A percentile compares a stretch with the other conserved stretches of the same genome.
Evolutionary conservation across 92 coral and sea anemone genomes (phyloP).

Genomic region (Epizoanthus ramosus): DNA sequence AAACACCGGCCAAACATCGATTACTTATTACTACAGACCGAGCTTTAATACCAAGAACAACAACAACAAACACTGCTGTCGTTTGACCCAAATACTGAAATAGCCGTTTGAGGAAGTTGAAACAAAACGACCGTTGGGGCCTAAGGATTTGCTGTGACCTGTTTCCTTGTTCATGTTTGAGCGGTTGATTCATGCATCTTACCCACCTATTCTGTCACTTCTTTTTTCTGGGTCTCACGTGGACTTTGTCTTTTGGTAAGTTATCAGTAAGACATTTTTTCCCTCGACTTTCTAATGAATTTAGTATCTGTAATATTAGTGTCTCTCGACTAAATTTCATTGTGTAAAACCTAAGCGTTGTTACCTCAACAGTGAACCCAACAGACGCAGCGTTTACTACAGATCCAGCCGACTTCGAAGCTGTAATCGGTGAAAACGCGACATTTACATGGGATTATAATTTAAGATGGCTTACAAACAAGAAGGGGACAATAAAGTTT

Average conservation of each 20-base stretch:
- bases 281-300: not conserved
- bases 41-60: not conserved
- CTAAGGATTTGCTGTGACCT: constrained; percentile 1
- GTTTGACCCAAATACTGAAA: constrained; percentile 15
- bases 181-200: not conserved
- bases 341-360: too few species aligned
- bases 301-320: too few species aligned
- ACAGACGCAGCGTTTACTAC: constrained; percentile 5
- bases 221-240: not conserved
- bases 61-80: constrained; percentile 13
- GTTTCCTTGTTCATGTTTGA: not conserved
- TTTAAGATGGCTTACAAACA: constrained; percentile 4
- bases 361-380: not conserved
- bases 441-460: constrained; percentile 30
- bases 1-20: constrained; percentile 4
- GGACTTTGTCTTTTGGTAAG: constrained; percentile 22
- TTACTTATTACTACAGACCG: constrained; percentile 17
- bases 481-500: constrained; percentile 8
- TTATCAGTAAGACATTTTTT: not conserved
- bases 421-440: constrained; percentile 32
- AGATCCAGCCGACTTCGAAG: constrained; percentile 20
- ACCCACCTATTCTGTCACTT: not conserved
- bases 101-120: not conserved
- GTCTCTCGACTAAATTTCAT: too few species aligned
- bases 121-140: not conserved